Conservation (phyloP, 2,113 vertebrate genomes). For the Passer domesticus region DNA sequence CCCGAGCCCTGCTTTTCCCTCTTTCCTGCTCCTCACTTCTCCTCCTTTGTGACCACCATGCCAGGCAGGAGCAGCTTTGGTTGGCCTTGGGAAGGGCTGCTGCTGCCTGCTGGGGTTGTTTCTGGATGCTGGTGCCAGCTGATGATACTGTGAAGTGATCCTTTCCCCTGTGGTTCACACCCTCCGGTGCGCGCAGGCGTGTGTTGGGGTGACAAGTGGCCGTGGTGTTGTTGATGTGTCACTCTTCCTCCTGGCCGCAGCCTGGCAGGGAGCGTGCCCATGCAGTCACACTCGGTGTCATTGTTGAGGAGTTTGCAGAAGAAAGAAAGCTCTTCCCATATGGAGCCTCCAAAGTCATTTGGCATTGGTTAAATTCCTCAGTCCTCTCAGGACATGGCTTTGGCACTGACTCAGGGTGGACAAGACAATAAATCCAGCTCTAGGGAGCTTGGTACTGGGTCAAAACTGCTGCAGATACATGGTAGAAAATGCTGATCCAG, state of each 20-base stretch:
- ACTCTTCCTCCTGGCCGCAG: neutral
- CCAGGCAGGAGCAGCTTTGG: neutral
- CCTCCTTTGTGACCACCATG: neutral
- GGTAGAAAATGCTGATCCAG: constrained; percentile 47
- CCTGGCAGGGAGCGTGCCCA: neutral
- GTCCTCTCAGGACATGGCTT: constrained; percentile 7
- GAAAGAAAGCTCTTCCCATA: neutral
- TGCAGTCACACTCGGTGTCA: fast-evolving
- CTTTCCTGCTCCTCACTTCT: neutral
- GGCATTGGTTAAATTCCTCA: constrained; percentile 32
- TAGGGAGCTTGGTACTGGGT: constrained; percentile 31
- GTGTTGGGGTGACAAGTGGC: neutral
- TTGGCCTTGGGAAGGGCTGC: neutral
- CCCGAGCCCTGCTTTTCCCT: neutral
- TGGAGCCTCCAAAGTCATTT: neutral
- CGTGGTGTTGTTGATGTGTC: neutral
- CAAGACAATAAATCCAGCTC: constrained; percentile 49
- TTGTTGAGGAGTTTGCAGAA: neutral
- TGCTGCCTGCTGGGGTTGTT: neutral
- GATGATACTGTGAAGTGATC: neutral
- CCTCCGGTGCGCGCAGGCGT: fast-evolving
- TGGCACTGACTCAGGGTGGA: constrained; percentile 39
- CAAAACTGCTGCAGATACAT: constrained; percentile 9
- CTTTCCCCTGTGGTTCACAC: neutral
- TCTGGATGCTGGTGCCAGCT: neutral